Percentiles rank a stretch among this genome's conserved stretches.
These are phyloP conservation scores for Lacanobia wlatinum DNA, from an alignment of 2,888 invertebrate genomes.

Conservation along the genomic window DNA sequence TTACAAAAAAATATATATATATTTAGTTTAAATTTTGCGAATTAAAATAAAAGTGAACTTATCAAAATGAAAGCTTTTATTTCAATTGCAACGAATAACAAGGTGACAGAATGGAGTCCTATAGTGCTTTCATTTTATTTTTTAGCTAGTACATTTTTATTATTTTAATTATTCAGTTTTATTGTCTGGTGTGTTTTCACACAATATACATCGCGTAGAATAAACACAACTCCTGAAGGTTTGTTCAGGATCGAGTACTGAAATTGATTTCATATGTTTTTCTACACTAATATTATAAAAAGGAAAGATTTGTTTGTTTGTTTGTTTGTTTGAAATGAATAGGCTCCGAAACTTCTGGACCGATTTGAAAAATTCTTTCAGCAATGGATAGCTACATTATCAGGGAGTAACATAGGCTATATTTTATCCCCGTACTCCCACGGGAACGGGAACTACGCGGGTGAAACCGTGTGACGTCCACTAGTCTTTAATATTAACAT, in stretches of 20 bases:
- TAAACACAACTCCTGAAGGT: not conserved
- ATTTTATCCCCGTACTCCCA: too few relatives aligned
- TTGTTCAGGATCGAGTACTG: constrained; percentile 2
- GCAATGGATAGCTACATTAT: too few relatives aligned
- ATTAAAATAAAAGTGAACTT: not conserved
- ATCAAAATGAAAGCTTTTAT: not conserved
- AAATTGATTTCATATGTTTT: constrained; percentile 9
- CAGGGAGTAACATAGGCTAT: too few relatives aligned
- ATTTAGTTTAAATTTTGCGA: not conserved
- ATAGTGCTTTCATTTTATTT: not conserved
- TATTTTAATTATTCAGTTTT: not conserved
- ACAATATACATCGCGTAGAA: not conserved
- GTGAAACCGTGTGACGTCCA: too few relatives aligned
- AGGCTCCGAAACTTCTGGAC: too few relatives aligned
- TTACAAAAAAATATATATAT: too few relatives aligned
- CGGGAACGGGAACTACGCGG: too few relatives aligned
- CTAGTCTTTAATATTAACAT: not conserved
- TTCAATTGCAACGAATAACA: not conserved
- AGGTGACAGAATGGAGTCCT: not conserved
- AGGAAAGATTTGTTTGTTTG: too few relatives aligned
- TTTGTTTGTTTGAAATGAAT: too few relatives aligned
- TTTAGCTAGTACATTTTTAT: not conserved
- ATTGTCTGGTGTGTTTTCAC: not conserved
- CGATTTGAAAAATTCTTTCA: too few relatives aligned
- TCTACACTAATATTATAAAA: too few relatives aligned